A percentile compares a stretch with the other conserved stretches of the same genome.
phyloP scores from a whole-genome alignment of 2,113 vertebrate genomes.

The Dipodomys spectabilis region DNA sequence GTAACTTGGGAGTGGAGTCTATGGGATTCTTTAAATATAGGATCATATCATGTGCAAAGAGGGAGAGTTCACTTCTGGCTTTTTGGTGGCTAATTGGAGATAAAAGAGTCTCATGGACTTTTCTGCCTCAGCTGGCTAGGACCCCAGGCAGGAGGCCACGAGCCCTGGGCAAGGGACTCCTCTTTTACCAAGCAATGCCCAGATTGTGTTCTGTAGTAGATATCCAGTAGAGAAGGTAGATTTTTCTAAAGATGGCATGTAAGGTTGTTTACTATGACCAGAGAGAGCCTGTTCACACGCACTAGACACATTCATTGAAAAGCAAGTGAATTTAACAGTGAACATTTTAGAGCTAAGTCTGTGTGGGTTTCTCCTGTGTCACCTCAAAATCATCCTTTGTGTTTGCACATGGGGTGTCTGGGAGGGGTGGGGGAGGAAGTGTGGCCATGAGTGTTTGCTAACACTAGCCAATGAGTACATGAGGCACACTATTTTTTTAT shows the following conservation, averaged over 20 bases:
- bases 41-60: too few species aligned
- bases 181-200: neutral
- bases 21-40: too few species aligned
- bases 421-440: neutral
- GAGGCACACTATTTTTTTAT: neutral
- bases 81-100: too few species aligned
- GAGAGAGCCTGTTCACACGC: neutral
- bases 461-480: neutral
- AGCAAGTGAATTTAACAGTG: neutral
- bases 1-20: too few species aligned
- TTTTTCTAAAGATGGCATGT: neutral
- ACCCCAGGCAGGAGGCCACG: too few species aligned
- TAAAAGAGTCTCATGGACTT: too few species aligned
- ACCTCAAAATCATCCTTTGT: neutral
- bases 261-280: neutral
- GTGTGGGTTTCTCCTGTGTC: neutral
- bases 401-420: neutral
- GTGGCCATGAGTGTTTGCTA: neutral
- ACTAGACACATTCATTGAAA: neutral
- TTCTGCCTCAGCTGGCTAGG: too few species aligned
- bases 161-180: neutral
- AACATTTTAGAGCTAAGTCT: neutral
- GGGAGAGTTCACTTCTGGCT: too few species aligned
- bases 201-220: neutral
- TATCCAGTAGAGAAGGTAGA: neutral